Evolutionary conservation across 2,888 invertebrate species (phyloP).

Genomic region (Selenia dentaria): DNA sequence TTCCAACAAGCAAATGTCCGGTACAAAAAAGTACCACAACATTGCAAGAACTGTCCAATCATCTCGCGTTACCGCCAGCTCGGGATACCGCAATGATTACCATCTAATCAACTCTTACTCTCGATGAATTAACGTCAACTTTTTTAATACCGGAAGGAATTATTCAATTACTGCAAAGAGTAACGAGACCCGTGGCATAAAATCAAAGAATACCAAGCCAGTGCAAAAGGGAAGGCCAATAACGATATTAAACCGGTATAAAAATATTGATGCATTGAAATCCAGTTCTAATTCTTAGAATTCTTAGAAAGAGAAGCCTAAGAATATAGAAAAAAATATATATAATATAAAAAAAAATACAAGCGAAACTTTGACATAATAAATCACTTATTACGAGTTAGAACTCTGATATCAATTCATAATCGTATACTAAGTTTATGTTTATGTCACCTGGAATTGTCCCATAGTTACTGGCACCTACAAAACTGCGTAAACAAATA

Average conservation of each 20-base stretch:
- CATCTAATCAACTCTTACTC: constrained; percentile 64
- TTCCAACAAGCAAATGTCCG: background rate
- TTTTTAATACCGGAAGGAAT: constrained; percentile 61
- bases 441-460: no score
- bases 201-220: background rate
- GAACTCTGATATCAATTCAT: no score
- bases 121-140: constrained; percentile 57
- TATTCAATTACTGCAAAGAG: constrained; percentile 47
- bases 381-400: no score
- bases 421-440: no score
- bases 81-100: constrained; percentile 35
- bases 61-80: constrained; percentile 31
- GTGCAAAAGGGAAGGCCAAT: background rate
- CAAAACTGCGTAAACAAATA: no score
- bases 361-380: no score
- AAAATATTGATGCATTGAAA: no score
- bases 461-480: no score
- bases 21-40: constrained; percentile 1
- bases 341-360: no score
- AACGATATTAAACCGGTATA: background rate
- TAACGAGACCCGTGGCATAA: background rate
- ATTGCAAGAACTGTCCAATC: constrained; percentile 1
- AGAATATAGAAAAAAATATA: no score
- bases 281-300: no score
- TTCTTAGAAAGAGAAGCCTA: no score